A percentile compares a stretch with the other conserved stretches of the same genome.
These are phyloP conservation scores for Leptopilina drosophilae DNA, from an alignment of 2,888 invertebrate genomes.

Conservation along the genomic window DNA sequence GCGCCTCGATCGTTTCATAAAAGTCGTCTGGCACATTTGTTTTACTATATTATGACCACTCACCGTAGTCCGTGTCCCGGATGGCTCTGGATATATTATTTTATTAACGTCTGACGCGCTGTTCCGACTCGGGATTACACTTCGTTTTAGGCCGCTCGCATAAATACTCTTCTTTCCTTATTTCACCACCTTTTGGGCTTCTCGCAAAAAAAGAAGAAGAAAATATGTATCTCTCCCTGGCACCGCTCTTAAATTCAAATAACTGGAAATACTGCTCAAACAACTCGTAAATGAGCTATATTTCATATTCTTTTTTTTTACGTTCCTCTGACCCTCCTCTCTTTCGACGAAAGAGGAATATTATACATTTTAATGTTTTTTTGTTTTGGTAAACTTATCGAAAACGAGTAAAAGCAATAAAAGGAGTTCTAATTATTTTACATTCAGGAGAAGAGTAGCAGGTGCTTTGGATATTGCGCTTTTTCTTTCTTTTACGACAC, in stretches of 20 bases:
- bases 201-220: background rate
- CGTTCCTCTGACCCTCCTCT: background rate
- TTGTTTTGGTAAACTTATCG: too few relatives aligned
- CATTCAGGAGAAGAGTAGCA: background rate
- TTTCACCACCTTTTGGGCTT: conserved; percentile 22
- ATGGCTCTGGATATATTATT: conserved; percentile 65
- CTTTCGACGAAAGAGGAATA: too few relatives aligned
- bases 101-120: conserved; percentile 66
- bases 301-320: conserved; percentile 6
- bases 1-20: conserved; percentile 72
- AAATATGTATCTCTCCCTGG: background rate
- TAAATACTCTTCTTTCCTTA: conserved; percentile 40
- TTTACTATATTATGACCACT: conserved; percentile 73
- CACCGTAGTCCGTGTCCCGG: conserved; percentile 59
- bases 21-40: conserved; percentile 77
- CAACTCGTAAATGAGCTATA: conserved; percentile 30
- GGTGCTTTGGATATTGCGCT: too few relatives aligned
- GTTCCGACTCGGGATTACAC: conserved; percentile 53
- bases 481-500: too few relatives aligned
- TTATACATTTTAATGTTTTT: background rate
- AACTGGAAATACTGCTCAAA: conserved; percentile 32
- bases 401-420: too few relatives aligned
- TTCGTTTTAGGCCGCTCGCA: conserved; percentile 42
- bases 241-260: conserved; percentile 23
- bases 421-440: background rate